Evolutionary conservation across 2,888 invertebrate genomes (phyloP), one percentile per base, ranked within the genome.

Genomic region (Neoascia interrupta): DNA sequence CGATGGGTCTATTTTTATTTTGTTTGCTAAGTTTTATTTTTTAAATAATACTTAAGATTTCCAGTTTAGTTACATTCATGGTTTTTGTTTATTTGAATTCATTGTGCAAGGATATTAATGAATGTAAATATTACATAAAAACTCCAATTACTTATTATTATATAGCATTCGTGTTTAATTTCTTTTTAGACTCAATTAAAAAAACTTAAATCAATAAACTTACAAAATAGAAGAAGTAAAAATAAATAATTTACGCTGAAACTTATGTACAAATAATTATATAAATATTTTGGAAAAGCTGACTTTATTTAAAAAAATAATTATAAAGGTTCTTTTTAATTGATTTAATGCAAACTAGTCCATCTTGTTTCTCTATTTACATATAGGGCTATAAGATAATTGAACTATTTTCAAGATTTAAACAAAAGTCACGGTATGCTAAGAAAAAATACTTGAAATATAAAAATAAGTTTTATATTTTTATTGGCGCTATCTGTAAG

Each of bases 41-140:
- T 54, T 23, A 68, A 75, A 75, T 63, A 73, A 74, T 51, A 56
- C 56, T 41, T 73, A 47, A 26, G 45, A 28, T 26, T 61, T 21
- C 36, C n/a, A 39, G 47, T 47, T 31, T 54, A 26, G 39, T 60
- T 64, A 60, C 13, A 49, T 72, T 47, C 26, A 49, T 66, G 41
- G 31, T 72, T 36, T 69, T 8, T 31, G 18, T 23, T 31, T 51
- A 8, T 37, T 53, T 60, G 18, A 54, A 66, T n/a, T n/a, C n/a
- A n/a, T 23, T 41, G 64, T 76, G 76, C 72, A 72, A 53, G 53
- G 58, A 58, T 49, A 45, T 28, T 37, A 41, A 76, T 58, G 31
- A 70, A 76, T 76, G 76, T 72, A 76, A 70, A 76, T 72, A 72
- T 72, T 76, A 76, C 70, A 76, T 70, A 64, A 58, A 53, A 63